Base-by-base conservation (phyloP, 2,797 vertebrate species). In the Masticophis lateralis region DNA sequence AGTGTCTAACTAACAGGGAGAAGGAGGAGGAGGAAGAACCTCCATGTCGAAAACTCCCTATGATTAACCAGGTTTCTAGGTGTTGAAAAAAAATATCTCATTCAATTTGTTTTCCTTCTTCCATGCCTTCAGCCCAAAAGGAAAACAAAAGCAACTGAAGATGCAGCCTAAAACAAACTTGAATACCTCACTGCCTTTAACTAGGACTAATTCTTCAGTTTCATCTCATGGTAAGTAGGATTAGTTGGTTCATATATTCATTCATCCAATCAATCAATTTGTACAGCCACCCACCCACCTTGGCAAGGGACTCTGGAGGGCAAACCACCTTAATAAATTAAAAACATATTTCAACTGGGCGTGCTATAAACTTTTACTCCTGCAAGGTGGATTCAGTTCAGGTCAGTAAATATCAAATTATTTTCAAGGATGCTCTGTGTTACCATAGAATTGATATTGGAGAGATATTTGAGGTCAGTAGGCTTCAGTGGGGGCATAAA, bases 131-230 rank as follows among this genome's bases (percentile, higher is more conserved):
- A 99, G 99, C 95, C 98, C 98, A 47, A 99, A 98, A 98, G 98
- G 98, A 95, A 99, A 99, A 96, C 98, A 98, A 97, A 99, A 99
- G 96, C 98, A 98, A 97, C 97, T 97, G 96, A 99, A 98, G 97
- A 97, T 97, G 93, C 97, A 97, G 51, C 98, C 98, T 91, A 98
- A 98, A 98, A 97, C 97, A 92, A 97, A 97, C 95, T 96, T 97
- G 96, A 99, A 98, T 97, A 98, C 98, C 96, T 98, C 98, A 96
- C 97, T 98, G 96, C 98, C 98, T 96, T 97, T 98, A 96, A 96
- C 97, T 60, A 98, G 98, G 96, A 98, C 97, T 91, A 98, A 97
- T 91, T 98, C 98, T 97, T 98, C 97, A 94, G 98, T 98, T 95
- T 97, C 98, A 92, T 98, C 98, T 97, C 98, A 98, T 95, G 99